Percentiles rank a stretch among this genome's conserved stretches.
Evolutionary conservation across 2,888 invertebrate genomes (phyloP).

Genomic region (Aphodius sticticus): DNA sequence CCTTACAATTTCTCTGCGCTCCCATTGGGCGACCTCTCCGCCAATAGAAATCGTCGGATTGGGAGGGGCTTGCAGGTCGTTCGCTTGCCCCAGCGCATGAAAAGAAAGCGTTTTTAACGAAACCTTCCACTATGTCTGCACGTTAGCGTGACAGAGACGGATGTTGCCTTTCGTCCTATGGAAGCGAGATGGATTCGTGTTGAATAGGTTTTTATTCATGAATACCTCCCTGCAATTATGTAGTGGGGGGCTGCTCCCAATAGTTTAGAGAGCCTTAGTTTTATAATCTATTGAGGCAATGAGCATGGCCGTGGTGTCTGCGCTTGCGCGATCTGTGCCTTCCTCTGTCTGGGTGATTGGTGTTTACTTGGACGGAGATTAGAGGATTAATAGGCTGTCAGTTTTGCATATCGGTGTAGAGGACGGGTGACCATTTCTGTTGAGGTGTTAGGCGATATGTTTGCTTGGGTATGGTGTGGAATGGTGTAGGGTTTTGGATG

Average conservation of each 20-base stretch:
- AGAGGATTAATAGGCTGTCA: neutral
- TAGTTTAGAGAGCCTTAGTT: constrained; percentile 34
- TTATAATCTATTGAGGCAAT: constrained; percentile 38
- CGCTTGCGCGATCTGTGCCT: constrained; percentile 28
- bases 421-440: constrained; percentile 24
- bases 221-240: neutral
- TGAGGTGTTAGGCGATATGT: neutral
- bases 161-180: neutral
- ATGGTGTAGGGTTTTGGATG: too few relatives aligned
- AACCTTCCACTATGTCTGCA: neutral
- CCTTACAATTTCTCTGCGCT: constrained; percentile 37
- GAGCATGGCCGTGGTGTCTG: constrained; percentile 39
- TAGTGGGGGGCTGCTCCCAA: constrained; percentile 32
- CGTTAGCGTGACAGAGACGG: neutral
- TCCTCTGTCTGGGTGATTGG: constrained; percentile 37
- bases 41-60: constrained; percentile 44
- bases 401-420: neutral
- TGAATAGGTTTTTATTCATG: neutral
- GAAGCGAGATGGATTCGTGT: neutral
- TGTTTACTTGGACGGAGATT: constrained; percentile 33
- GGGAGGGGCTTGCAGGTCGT: constrained; percentile 43
- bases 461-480: neutral
- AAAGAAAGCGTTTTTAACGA: constrained; percentile 1
- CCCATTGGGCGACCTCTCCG: constrained; percentile 42
- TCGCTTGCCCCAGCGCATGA: constrained; percentile 26